Evolutionary conservation across 2,888 invertebrate species (phyloP).

Genomic region (Amiota communis): DNA sequence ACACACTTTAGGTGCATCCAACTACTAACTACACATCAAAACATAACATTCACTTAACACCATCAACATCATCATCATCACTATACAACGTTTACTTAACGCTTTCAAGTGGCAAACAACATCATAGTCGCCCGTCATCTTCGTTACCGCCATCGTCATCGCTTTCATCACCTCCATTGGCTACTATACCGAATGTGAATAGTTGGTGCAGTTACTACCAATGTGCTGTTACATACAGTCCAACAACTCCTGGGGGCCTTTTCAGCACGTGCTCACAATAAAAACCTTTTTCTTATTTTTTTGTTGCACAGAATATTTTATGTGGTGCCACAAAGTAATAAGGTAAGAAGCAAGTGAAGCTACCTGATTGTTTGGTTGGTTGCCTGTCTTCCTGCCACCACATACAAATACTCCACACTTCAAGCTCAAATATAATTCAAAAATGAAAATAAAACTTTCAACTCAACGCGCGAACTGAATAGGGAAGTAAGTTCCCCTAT

Average conservation of each 20-base stretch:
- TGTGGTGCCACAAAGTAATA: not conserved
- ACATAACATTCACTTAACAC: slow-evolving; percentile 10
- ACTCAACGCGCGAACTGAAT: too few species aligned
- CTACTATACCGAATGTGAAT: not conserved
- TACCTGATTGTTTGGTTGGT: too few species aligned
- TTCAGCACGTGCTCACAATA: slow-evolving; percentile 22
- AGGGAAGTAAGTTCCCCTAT: not conserved
- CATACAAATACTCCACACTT: not conserved
- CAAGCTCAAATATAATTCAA: not conserved
- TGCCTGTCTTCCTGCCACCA: not conserved
- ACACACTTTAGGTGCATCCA: not conserved
- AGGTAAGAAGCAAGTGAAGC: not conserved
- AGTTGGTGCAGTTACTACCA: not conserved
- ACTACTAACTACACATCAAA: slow-evolving; percentile 20
- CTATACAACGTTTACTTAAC: slow-evolving; percentile 10
- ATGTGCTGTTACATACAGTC: not conserved
- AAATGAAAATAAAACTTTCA: too few species aligned
- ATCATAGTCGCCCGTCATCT: not conserved
- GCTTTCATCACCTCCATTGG: not conserved
- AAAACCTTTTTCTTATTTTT: not conserved
- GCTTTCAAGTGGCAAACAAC: slow-evolving; percentile 17
- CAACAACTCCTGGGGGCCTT: not conserved
- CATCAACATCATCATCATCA: not conserved
- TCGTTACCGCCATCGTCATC: not conserved
- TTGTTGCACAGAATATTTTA: slow-evolving; percentile 6